Evolutionary conservation across 2,113 vertebrate genomes (phyloP).

Genomic region (Pachycephala philippinensis): DNA sequence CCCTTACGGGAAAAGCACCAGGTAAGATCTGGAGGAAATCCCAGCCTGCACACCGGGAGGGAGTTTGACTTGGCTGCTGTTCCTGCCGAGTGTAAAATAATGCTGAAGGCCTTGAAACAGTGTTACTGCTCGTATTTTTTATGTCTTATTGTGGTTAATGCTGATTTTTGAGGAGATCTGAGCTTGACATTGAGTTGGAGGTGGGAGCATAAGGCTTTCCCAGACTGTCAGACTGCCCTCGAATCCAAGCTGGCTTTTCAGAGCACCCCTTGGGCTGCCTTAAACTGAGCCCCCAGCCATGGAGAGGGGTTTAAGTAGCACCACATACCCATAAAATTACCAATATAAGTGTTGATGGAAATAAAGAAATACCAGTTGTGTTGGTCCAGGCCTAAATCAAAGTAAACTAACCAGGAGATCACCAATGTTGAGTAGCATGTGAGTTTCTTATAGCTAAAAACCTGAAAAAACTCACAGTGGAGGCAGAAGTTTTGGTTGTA

Average conservation of each 20-base stretch:
- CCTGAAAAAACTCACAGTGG: not conserved
- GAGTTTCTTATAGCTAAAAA: not conserved
- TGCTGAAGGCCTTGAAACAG: not conserved
- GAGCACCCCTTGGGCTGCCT: not conserved
- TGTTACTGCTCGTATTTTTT: not conserved
- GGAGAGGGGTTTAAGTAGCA: not conserved
- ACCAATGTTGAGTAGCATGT: fast-evolving
- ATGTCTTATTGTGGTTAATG: not conserved
- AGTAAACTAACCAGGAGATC: not conserved
- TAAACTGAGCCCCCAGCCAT: not conserved
- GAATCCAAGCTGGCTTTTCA: not conserved
- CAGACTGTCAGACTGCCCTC: not conserved
- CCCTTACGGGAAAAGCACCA: not conserved
- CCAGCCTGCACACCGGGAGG: not conserved
- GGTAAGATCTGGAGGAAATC: not conserved
- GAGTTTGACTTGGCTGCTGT: not conserved
- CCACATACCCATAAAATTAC: not conserved
- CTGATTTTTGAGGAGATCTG: not conserved
- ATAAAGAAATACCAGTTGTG: not conserved
- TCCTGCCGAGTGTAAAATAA: not conserved
- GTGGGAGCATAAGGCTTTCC: not conserved
- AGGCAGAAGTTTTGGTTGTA: not conserved
- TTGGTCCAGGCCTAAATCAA: not conserved
- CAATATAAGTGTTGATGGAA: not conserved
- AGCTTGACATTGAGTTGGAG: not conserved